A percentile compares a stretch with the other conserved stretches of the same genome.
Evolutionary conservation across 2,888 invertebrate genomes (phyloP).

Genomic region (Cepaea hortensis): DNA sequence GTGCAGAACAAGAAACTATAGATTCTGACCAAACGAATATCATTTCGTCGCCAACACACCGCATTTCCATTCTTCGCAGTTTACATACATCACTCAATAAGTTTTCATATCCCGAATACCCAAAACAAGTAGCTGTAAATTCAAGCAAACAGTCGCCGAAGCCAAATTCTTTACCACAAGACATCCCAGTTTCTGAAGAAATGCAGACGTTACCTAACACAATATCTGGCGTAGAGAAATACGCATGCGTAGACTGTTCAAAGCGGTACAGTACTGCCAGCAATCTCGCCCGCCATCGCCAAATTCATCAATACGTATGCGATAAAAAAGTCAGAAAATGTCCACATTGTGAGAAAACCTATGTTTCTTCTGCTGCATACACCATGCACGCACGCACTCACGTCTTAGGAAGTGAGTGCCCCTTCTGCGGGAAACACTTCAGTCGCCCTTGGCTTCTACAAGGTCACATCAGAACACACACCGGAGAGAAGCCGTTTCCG

Average conservation of each 20-base stretch:
- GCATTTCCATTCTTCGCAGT: no score
- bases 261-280: slow-evolving; percentile 97
- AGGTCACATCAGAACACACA: slow-evolving; percentile 97
- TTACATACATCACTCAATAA: no score
- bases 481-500: slow-evolving; percentile 97
- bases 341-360: slow-evolving; percentile 96
- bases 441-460: slow-evolving; percentile 98
- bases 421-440: slow-evolving; percentile 96
- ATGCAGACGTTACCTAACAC: slow-evolving; percentile 16
- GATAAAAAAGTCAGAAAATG: slow-evolving; percentile 92
- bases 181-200: not conserved
- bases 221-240: slow-evolving; percentile 78
- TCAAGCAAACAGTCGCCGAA: not conserved
- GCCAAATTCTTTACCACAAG: not conserved
- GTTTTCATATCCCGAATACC: no score
- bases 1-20: no score
- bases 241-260: slow-evolving; percentile 93
- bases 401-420: slow-evolving; percentile 96
- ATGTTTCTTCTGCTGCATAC: slow-evolving; percentile 93
- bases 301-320: slow-evolving; percentile 94
- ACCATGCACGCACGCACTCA: slow-evolving; percentile 99
- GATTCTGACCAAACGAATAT: no score
- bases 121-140: no score
- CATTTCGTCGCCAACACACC: no score
- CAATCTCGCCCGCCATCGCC: slow-evolving; percentile 94